Conservation (phyloP, 2,888 invertebrate genomes). For the Nudaria mundana region DNA sequence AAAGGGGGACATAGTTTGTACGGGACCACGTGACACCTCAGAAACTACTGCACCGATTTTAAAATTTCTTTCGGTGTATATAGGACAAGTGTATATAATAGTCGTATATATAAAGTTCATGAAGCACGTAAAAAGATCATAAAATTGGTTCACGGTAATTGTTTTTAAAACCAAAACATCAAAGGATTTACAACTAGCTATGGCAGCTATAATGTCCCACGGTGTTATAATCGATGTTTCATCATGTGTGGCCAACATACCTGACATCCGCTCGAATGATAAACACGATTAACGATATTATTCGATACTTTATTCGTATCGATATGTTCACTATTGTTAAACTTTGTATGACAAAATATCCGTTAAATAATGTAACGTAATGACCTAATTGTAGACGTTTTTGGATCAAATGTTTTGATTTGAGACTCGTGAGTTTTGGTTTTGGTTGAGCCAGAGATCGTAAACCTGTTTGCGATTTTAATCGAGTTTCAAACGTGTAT, state of each 20-base stretch:
- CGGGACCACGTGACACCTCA: too few relatives aligned
- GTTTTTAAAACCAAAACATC: neutral
- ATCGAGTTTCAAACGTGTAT: conserved; percentile 9
- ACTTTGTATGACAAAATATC: conserved; percentile 29
- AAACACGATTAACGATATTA: conserved; percentile 24
- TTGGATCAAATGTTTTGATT: conserved; percentile 8
- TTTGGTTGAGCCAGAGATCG: neutral
- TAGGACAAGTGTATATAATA: too few relatives aligned
- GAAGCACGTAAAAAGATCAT: too few relatives aligned
- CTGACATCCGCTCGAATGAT: conserved; percentile 10
- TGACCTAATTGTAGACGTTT: conserved; percentile 45
- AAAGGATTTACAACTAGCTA: neutral
- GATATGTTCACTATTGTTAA: conserved; percentile 15
- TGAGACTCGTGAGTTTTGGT: neutral
- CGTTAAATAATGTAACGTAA: conserved; percentile 21
- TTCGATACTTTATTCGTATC: neutral
- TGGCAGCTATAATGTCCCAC: neutral
- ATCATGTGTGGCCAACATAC: conserved; percentile 8
- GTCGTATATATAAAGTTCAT: neutral
- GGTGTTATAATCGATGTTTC: conserved; percentile 1
- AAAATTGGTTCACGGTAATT: neutral
- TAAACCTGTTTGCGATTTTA: neutral
- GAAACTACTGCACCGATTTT: too few relatives aligned
- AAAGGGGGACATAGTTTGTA: too few relatives aligned
- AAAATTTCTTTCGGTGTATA: too few relatives aligned